These are phyloP conservation scores for Chanos chanos DNA, from an alignment of 2,797 vertebrate genomes.

Conservation along the genomic window DNA sequence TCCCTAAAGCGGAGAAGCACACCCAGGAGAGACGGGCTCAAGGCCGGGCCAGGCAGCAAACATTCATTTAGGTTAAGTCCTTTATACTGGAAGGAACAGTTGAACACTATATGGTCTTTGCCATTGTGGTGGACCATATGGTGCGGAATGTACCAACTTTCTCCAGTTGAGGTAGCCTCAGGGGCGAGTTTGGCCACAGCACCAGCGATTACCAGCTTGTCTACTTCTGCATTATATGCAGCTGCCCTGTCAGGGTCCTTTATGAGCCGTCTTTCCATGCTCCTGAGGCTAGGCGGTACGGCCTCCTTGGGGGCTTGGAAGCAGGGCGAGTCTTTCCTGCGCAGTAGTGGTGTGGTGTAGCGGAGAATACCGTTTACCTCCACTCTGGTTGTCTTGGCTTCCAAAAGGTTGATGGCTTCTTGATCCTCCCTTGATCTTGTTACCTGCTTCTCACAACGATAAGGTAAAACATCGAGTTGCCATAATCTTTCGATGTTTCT, in stretches of 20 bases:
- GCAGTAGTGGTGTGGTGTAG: constrained; percentile 13
- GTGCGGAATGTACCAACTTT: neutral
- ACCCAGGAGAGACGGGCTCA: neutral
- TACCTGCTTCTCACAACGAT: neutral
- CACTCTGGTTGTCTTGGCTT: neutral
- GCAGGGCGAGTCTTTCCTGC: neutral
- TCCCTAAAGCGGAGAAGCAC: constrained; percentile 20
- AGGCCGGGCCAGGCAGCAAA: neutral
- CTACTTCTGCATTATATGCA: neutral
- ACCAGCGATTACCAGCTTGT: neutral
- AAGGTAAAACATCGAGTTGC: neutral
- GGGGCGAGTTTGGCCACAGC: constrained; percentile 1
- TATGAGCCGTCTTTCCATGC: neutral
- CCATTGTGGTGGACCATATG: neutral
- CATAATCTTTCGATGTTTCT: neutral
- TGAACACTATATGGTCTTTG: neutral
- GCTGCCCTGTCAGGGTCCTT: neutral
- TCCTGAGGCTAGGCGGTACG: neutral
- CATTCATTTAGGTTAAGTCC: neutral
- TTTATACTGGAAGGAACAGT: neutral
- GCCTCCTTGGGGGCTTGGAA: neutral
- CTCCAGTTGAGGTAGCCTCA: neutral
- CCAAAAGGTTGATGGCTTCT: neutral
- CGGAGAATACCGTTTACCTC: neutral
- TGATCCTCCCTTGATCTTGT: neutral